Conservation (phyloP, 1,140 invertebrate genomes). For the Halictus rubicundus region DNA sequence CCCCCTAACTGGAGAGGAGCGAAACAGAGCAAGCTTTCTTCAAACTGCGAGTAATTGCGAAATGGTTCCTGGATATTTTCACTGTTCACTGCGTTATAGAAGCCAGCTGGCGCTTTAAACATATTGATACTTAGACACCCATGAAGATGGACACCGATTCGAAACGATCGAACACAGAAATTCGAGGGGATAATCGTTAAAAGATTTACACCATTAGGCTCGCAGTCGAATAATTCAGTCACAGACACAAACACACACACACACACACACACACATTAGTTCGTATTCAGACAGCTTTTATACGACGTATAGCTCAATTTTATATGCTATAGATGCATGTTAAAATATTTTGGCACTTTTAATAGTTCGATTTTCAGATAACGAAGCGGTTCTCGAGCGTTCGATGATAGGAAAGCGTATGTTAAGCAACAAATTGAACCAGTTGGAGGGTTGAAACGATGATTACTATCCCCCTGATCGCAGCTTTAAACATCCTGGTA, state of each 20-base stretch:
- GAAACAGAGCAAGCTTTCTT: too few relatives aligned
- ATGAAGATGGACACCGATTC: not conserved
- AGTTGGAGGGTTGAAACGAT: constrained; percentile 18
- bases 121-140: not conserved
- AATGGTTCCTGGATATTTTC: not conserved
- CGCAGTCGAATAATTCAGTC: too few relatives aligned
- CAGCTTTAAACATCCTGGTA: not conserved
- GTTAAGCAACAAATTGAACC: not conserved
- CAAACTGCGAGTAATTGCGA: not conserved
- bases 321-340: not conserved
- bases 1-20: not conserved
- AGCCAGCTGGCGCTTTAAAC: not conserved
- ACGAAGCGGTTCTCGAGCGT: not conserved
- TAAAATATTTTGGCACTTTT: not conserved
- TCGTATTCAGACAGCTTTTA: not conserved
- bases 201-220: not conserved
- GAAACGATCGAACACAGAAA: too few relatives aligned
- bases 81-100: not conserved
- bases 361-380: not conserved
- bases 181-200: not conserved
- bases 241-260: too few relatives aligned
- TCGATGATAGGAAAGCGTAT: not conserved
- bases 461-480: not conserved
- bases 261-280: not conserved
- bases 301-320: constrained; percentile 2